Percentiles rank a stretch among this genome's conserved stretches.
These are phyloP conservation scores for Physocephala rufipes DNA, from an alignment of 2,888 invertebrate genomes.

Conservation along the genomic window DNA sequence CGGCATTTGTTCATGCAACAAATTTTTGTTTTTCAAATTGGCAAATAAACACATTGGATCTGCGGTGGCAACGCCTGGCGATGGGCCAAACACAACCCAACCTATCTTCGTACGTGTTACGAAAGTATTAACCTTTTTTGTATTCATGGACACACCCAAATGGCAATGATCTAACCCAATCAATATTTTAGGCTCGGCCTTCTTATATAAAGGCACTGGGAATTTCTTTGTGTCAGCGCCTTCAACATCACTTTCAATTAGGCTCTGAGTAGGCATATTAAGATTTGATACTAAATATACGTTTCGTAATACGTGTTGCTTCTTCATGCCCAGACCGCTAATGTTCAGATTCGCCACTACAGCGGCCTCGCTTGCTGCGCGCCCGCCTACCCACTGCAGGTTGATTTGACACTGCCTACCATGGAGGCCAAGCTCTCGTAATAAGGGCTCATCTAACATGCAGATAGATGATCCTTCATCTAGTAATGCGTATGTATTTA, in stretches of 20 bases:
- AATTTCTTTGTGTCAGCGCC: neutral
- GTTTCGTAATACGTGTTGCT: neutral
- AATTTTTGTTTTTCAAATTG: constrained; percentile 15
- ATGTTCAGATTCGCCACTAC: neutral
- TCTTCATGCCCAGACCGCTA: neutral
- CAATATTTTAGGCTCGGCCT: no score
- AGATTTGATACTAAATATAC: neutral
- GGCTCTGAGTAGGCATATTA: neutral
- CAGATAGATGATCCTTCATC: neutral
- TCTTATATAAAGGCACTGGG: neutral
- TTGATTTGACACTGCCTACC: neutral
- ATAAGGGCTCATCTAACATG: neutral
- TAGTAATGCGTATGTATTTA: no score
- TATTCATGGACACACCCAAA: neutral
- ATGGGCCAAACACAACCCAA: neutral
- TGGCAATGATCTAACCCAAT: neutral
- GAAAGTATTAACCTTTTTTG: neutral
- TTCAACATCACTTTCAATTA: neutral
- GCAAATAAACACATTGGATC: no score
- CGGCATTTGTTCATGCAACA: neutral
- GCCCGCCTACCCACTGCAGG: neutral
- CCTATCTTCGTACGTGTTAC: neutral
- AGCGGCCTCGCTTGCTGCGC: no score
- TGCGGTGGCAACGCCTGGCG: neutral
- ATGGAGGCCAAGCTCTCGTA: neutral